Evolutionary conservation across 1,140 invertebrate genomes (phyloP).

Genomic region (Pseudomyrmex gracilis): DNA sequence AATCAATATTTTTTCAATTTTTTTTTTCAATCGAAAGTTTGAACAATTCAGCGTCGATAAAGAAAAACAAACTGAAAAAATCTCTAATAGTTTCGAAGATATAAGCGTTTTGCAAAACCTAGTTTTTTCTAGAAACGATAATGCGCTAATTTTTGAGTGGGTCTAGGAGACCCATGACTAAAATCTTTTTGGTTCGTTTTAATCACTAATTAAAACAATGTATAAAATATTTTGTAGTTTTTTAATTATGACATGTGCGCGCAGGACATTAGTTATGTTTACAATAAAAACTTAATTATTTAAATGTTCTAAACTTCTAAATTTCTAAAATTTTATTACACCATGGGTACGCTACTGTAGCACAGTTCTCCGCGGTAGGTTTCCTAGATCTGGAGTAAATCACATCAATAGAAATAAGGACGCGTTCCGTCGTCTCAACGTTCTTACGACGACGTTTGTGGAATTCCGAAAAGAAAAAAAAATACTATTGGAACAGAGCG

Average conservation of each 20-base stretch:
- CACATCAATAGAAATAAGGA: conserved; percentile 63
- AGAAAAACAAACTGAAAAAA: no score
- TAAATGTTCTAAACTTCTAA: not conserved
- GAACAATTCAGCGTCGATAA: no score
- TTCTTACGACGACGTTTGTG: conserved; percentile 57
- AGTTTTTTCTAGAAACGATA: not conserved
- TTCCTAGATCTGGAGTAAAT: conserved; percentile 69
- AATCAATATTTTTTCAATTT: no score
- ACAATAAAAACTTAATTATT: not conserved
- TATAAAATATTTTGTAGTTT: not conserved
- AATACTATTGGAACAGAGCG: not conserved
- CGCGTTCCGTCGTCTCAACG: conserved; percentile 34
- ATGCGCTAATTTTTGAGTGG: not conserved
- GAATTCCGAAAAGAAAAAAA: conserved; percentile 23
- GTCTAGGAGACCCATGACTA: no score
- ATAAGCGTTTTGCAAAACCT: not conserved
- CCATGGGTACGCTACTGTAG: conserved; percentile 58
- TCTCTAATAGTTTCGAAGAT: not conserved
- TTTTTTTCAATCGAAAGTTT: no score
- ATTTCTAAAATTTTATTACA: not conserved
- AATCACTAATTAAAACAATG: no score
- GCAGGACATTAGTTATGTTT: not conserved
- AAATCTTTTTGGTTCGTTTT: no score
- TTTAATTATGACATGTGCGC: not conserved
- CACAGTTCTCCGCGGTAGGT: conserved; percentile 56